phyloP scores from a whole-genome alignment of 2,888 invertebrate species.

The Reticulitermes lucifugus region DNA sequence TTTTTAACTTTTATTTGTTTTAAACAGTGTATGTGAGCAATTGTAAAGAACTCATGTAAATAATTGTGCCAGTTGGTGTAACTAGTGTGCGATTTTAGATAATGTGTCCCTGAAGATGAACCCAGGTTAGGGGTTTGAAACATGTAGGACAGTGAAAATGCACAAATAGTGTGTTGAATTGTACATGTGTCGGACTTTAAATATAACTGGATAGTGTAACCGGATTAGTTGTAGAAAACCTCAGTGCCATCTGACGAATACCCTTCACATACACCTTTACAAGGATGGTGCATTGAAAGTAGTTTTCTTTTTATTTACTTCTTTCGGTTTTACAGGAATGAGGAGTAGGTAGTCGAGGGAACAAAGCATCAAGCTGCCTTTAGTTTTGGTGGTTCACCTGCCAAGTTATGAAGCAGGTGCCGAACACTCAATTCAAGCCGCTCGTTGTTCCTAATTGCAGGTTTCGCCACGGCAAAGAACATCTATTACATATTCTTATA shows the following conservation, averaged over 20 bases:
- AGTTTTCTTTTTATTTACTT: not conserved
- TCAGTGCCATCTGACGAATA: not conserved
- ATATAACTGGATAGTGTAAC: too few relatives aligned
- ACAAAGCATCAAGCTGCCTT: not conserved
- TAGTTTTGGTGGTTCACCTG: slow-evolving; percentile 10
- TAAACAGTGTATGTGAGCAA: too few relatives aligned
- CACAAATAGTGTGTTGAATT: too few relatives aligned
- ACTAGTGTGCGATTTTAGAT: too few relatives aligned
- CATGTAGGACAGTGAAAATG: too few relatives aligned
- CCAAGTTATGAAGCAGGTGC: slow-evolving; percentile 15
- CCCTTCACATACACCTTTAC: not conserved
- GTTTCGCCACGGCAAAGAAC: not conserved
- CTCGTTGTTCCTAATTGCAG: not conserved
- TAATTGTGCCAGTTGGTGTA: too few relatives aligned
- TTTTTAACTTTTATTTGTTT: too few relatives aligned
- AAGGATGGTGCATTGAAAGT: not conserved
- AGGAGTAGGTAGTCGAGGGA: slow-evolving; percentile 5
- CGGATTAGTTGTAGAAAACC: not conserved
- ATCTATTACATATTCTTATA: not conserved
- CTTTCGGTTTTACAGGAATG: not conserved
- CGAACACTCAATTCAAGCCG: not conserved
- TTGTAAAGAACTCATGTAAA: too few relatives aligned
- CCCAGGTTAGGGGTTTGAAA: too few relatives aligned
- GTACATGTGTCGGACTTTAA: too few relatives aligned
- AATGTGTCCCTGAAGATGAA: too few relatives aligned